These are phyloP conservation scores for Drosophila oshimai DNA, from an alignment of 1,140 invertebrate genomes.

Conservation along the genomic window DNA sequence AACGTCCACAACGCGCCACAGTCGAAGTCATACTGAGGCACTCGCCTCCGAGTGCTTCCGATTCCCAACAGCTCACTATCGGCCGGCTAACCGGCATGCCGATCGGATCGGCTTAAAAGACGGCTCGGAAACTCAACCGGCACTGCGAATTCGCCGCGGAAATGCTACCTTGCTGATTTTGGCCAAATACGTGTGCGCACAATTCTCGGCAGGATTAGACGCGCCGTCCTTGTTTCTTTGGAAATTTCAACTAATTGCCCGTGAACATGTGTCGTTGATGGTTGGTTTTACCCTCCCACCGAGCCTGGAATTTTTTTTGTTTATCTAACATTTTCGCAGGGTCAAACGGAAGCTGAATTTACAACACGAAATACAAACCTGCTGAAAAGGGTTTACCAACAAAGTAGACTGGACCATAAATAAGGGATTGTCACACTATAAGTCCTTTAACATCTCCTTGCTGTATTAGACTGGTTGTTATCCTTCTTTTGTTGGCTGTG, in stretches of 20 bases:
- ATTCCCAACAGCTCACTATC: not conserved
- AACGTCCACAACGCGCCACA: conserved; percentile 67
- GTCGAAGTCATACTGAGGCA: conserved; percentile 58
- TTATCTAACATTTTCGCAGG: conserved; percentile 34
- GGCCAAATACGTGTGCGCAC: conserved; percentile 24
- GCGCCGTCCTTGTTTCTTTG: conserved; percentile 18
- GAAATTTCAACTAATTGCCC: conserved; percentile 49
- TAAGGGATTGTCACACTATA: not conserved
- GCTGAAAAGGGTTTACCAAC: not conserved
- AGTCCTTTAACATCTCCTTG: not conserved
- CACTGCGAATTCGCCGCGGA: conserved; percentile 36
- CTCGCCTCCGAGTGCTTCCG: conserved; percentile 33
- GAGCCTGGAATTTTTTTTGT: not conserved
- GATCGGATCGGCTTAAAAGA: conserved; percentile 1
- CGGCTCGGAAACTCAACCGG: conserved; percentile 27
- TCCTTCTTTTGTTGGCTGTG: no score
- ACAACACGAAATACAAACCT: conserved; percentile 9
- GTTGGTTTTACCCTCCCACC: conserved; percentile 22
- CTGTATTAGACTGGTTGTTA: not conserved
- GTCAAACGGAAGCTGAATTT: not conserved
- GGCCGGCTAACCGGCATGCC: conserved; percentile 11
- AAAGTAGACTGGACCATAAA: not conserved
- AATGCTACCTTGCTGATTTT: conserved; percentile 14
- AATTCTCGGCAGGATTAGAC: conserved; percentile 42
- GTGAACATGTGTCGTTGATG: conserved; percentile 35